phyloP scores from a whole-genome alignment of 2,888 invertebrate species.

The Clivina fossor region DNA sequence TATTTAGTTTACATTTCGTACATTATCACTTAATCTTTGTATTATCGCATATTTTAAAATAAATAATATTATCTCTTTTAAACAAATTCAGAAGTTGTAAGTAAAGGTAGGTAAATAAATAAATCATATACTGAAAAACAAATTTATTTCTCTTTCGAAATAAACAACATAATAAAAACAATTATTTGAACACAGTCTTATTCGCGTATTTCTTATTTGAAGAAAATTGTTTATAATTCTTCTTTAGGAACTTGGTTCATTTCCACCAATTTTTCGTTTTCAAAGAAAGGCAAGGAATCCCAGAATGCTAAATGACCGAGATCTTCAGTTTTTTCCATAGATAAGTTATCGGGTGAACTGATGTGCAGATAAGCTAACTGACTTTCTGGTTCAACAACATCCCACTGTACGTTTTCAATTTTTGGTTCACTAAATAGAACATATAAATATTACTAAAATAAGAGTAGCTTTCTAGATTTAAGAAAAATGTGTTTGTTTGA shows the following conservation, averaged over 20 bases:
- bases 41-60: too few species aligned
- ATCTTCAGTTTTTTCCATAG: conserved; percentile 55
- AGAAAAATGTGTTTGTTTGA: too few species aligned
- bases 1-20: too few species aligned
- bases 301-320: conserved; percentile 64
- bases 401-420: conserved; percentile 24
- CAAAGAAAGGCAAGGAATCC: conserved; percentile 61
- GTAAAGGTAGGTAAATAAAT: too few species aligned
- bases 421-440: conserved; percentile 33
- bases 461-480: too few species aligned
- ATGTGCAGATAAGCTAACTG: conserved; percentile 60
- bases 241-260: conserved; percentile 50
- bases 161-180: too few species aligned
- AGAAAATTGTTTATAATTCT: conserved; percentile 57
- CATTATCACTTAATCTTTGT: too few species aligned
- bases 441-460: not conserved
- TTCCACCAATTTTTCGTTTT: conserved; percentile 59
- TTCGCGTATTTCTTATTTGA: too few species aligned
- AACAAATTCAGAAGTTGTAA: too few species aligned
- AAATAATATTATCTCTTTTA: too few species aligned
- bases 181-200: not conserved
- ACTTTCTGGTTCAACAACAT: conserved; percentile 42
- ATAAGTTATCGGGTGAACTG: conserved; percentile 52
- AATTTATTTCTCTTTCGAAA: too few species aligned
- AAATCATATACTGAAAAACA: too few species aligned